Evolutionary conservation across 30 jellyfish, hydroid and myxozoan genomes (phyloP), one percentile per base, ranked within the genome.

Genomic region (Sanderia malayensis): DNA sequence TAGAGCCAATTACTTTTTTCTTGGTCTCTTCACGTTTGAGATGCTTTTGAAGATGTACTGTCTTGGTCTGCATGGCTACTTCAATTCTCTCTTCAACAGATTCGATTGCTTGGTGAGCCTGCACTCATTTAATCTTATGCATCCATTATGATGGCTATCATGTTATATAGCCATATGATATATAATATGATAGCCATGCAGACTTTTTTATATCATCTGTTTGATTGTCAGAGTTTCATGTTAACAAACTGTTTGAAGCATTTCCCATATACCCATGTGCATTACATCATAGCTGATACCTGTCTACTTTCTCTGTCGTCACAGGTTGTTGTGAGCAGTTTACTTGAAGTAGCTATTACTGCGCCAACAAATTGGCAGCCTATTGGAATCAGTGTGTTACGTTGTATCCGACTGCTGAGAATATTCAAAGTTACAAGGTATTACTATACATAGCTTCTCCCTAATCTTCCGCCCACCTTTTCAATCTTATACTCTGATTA

Each of bases 291-390:
- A n/a, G 6, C 52, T 71, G 63, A 52, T 45, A 25, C 19, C 13
- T 13, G 45, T 37, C 44, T 22, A 32, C 28, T 26, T 37, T 58
- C 31, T 32, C 73, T 15, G 17, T 0, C 20, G 24, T 25, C 49
- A 13, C 58, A 92, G 99, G 99, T 92, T 73, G 99, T 92, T 45
- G 55, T 92, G 18, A 92, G 99, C 85, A 92, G 99, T 85, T 65
- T 92, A 26, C 70, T 92, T 67, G 99, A 92, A 66, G 88, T 92
- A 1, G 96, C 99, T 31, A 85, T 92, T 0, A 92, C 99, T 27
- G 94, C 85, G 24, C 99, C 99, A 46, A 84, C 99, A 2, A 95
- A 84, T 9, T 53, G 88, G 85, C 95, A 93, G 10, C 99, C 99
- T 15, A 86, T 92, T 63, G 99, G 99, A 21, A 92, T 92, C 72